Percentiles rank a stretch among this genome's conserved stretches.
phyloP scores from a whole-genome alignment of 2,888 invertebrate species.

The Mamestra brassicae region DNA sequence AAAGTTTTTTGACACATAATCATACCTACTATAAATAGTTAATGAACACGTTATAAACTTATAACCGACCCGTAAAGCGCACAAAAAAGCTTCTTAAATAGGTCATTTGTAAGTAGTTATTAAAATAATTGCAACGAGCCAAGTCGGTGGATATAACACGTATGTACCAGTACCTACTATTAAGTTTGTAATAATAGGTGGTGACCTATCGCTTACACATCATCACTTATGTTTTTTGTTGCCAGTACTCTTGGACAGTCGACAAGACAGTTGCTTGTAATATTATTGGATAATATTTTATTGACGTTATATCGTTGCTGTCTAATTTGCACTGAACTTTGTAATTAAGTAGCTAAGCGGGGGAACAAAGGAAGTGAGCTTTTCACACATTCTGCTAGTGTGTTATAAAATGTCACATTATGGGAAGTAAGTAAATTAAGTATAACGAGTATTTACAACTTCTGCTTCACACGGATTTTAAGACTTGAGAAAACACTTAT shows the following conservation, averaged over 20 bases:
- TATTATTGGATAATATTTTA: slow-evolving; percentile 25
- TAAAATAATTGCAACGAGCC: slow-evolving; percentile 43
- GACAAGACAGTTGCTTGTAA: slow-evolving; percentile 23
- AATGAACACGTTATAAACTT: not conserved
- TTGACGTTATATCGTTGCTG: slow-evolving; percentile 1
- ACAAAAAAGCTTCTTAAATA: slow-evolving; percentile 5
- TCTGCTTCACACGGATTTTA: no score
- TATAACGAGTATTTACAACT: no score
- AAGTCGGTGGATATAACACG: slow-evolving; percentile 13
- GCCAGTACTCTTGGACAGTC: slow-evolving; percentile 13
- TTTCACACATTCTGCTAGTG: not conserved
- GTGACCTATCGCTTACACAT: slow-evolving; percentile 50
- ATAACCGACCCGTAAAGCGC: not conserved
- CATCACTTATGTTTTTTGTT: slow-evolving; percentile 41
- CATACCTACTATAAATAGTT: not conserved
- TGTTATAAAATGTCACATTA: not conserved
- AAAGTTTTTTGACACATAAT: not conserved
- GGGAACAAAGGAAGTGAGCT: slow-evolving; percentile 1
- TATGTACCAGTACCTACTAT: slow-evolving; percentile 6
- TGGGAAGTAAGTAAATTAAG: not conserved
- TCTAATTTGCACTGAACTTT: slow-evolving; percentile 11
- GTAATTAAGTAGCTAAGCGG: not conserved
- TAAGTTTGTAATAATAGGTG: slow-evolving; percentile 36
- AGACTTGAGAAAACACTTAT: no score
- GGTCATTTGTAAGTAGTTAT: slow-evolving; percentile 18